Conservation (phyloP, 23 tunicate genomes). For the Diplosoma virens region DNA sequence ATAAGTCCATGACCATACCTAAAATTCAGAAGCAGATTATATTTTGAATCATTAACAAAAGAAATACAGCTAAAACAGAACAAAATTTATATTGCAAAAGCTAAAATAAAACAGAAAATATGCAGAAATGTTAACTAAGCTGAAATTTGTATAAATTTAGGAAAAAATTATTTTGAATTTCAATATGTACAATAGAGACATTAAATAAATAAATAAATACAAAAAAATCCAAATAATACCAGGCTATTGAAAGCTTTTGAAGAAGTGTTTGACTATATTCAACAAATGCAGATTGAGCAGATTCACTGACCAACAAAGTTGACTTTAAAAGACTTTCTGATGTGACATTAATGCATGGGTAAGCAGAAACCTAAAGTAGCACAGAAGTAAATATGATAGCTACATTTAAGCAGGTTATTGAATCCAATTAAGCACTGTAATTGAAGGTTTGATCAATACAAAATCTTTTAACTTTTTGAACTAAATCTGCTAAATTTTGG, state of each 20-base stretch:
- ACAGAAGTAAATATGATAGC: neutral
- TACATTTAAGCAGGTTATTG: too few relatives aligned
- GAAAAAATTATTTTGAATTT: too few relatives aligned
- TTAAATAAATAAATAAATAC: neutral
- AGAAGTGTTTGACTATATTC: constrained; percentile 63
- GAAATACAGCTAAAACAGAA: neutral
- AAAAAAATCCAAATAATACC: constrained; percentile 21
- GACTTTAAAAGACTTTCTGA: constrained; percentile 41
- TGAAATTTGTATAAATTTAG: too few relatives aligned
- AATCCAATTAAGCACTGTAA: too few relatives aligned
- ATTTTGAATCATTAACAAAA: neutral
- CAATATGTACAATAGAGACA: too few relatives aligned
- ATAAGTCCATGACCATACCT: constrained; percentile 71
- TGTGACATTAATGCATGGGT: constrained; percentile 35
- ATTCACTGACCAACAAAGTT: constrained; percentile 33
- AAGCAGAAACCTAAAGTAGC: neutral
- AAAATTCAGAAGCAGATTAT: neutral
- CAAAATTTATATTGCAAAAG: too few relatives aligned
- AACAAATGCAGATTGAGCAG: constrained; percentile 81
- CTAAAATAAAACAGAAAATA: too few relatives aligned
- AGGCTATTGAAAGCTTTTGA: constrained; percentile 53
- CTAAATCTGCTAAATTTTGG: too few relatives aligned
- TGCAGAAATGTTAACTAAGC: too few relatives aligned
- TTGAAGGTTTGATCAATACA: too few relatives aligned
- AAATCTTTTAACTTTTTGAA: too few relatives aligned